Evolutionary conservation across 2,888 invertebrate genomes (phyloP).

Genomic region (Heliconius cydno): DNA sequence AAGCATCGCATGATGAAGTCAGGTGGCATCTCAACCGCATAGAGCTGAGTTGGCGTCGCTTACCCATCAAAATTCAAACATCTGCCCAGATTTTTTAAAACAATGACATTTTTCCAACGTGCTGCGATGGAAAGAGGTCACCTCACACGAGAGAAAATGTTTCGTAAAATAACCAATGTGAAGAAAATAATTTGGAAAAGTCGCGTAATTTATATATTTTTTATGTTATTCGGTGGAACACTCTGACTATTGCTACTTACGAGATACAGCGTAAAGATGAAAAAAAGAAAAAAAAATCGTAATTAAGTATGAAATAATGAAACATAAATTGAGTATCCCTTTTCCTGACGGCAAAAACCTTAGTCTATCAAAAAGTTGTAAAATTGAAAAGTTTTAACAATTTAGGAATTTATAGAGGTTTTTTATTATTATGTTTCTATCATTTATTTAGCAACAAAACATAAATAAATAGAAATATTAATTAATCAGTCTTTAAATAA

Average conservation of each 20-base stretch:
- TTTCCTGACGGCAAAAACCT: too few species aligned
- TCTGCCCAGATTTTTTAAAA: slow-evolving; percentile 3
- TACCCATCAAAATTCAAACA: slow-evolving; percentile 1
- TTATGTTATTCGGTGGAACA: neutral
- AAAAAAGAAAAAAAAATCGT: neutral
- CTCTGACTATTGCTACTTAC: neutral
- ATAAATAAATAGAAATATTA: too few species aligned
- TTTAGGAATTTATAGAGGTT: too few species aligned
- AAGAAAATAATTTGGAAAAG: neutral
- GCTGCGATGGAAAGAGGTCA: slow-evolving; percentile 3
- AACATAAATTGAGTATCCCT: too few species aligned
- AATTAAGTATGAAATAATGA: too few species aligned
- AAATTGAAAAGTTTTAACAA: too few species aligned
- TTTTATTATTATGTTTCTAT: too few species aligned
- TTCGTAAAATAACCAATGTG: neutral
- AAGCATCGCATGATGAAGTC: neutral
- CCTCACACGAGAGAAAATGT: slow-evolving; percentile 2
- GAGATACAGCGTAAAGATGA: neutral
- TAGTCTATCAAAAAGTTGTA: too few species aligned
- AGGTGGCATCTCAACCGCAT: neutral
- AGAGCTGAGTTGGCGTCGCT: neutral
- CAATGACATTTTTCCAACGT: slow-evolving; percentile 5
- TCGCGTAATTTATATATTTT: neutral
- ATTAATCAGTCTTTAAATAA: too few species aligned
- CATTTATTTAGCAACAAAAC: too few species aligned